A percentile compares a stretch with the other conserved stretches of the same genome.
These are phyloP conservation scores for Aix galericulata DNA, from an alignment of 2,113 vertebrate species.

Conservation along the genomic window DNA sequence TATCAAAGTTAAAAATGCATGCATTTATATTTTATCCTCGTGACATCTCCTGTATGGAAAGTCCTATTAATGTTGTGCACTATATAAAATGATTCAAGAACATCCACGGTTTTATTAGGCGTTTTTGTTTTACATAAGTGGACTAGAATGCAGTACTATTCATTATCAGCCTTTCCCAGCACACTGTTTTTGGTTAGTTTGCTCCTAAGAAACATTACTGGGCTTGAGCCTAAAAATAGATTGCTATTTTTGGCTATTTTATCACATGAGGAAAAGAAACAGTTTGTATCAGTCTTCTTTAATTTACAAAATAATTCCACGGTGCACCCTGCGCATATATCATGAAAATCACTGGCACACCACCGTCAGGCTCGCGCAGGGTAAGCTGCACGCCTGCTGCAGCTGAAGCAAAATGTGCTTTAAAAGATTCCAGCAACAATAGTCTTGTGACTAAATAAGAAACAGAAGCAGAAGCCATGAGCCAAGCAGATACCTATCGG, in stretches of 20 bases:
- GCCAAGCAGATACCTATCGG: constrained; percentile 82
- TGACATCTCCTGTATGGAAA: neutral
- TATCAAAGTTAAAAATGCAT: neutral
- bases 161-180: constrained; percentile 32
- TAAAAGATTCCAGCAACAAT: constrained; percentile 81
- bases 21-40: neutral
- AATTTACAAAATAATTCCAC: constrained; percentile 69
- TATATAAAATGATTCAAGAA: neutral
- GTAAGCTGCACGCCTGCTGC: constrained; percentile 70
- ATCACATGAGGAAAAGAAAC: constrained; percentile 45
- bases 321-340: neutral
- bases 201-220: constrained; percentile 62
- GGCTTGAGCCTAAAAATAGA: constrained; percentile 64
- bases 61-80: neutral
- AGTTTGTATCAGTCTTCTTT: constrained; percentile 53
- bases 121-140: constrained; percentile 32
- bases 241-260: constrained; percentile 67
- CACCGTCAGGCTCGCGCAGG: constrained; percentile 51
- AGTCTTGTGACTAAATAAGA: constrained; percentile 83
- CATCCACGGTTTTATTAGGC: neutral
- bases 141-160: constrained; percentile 7
- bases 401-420: constrained; percentile 75
- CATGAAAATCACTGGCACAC: constrained; percentile 60
- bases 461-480: constrained; percentile 79
- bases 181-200: constrained; percentile 41